Evolutionary conservation across 2,113 vertebrate genomes (phyloP), one percentile per base, ranked within the genome.

Genomic region (Rhombomys opimus): DNA sequence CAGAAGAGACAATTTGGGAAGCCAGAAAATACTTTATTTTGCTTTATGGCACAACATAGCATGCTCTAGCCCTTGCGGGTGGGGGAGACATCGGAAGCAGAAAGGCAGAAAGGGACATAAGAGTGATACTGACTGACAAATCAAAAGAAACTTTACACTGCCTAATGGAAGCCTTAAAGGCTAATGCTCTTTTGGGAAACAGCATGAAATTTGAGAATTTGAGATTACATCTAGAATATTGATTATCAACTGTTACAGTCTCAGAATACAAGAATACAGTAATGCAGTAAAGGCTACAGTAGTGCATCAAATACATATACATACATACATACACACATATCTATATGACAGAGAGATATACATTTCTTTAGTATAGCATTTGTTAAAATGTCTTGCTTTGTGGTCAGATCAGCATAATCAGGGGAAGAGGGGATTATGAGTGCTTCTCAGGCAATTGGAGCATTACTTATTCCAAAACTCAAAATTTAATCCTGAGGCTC

Each of bases 1-100:
- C 98, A 88, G 94, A 96, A 97, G 93, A 98, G 75, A 95, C 41
- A 63, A 92, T 97, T 98, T 97, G 85, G 78, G 93, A 97, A 98
- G 95, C 90, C 81, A 75, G 67, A 93, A 98, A 98, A 88, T 93
- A 90, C 13, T 87, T 96, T 90, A n/a, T 95, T 97, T 98, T 98
- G 65, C 73, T 97, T 97, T 97, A 91, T 95, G 81, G 5, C 2
- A 32, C 68, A 63, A 96, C 77, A 94, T 70, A 25, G 80, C 95
- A 97, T 91, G 89, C 41, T 96, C 57, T 65, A 68, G 87, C 65
- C 84, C 89, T 98, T 85, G 93, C 89, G 92, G 93, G 96, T 73
- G 90, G 94, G 70, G 90, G 92, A 92, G 92, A 46, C 93, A 77
- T 81, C 0, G 18, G 82, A 93, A 96, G 65, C 90, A 95, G 81